Evolutionary conservation across 30 jellyfish, hydroid and myxozoan genomes (phyloP).

Genomic region (Pseudorhiza aurosa): DNA sequence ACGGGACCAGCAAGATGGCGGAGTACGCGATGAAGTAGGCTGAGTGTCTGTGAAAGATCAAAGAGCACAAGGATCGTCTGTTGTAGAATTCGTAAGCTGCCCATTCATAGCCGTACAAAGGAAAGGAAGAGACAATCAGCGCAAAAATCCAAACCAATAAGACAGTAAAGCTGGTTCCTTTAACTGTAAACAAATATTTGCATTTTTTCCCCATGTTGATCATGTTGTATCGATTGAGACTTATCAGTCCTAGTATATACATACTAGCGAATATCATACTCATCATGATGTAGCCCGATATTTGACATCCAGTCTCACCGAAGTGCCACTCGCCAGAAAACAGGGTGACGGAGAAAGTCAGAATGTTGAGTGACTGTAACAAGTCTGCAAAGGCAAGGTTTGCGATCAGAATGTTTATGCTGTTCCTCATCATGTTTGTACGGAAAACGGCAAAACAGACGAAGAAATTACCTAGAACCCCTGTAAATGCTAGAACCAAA

Average conservation of each 20-base stretch:
- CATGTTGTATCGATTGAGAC: conserved; percentile 32
- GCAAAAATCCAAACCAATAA: conserved; percentile 24
- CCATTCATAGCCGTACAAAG: conserved; percentile 30
- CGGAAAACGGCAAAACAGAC: conserved; percentile 41
- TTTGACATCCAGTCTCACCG: conserved; percentile 43
- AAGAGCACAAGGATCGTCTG: conserved; percentile 42
- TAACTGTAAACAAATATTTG: conserved; percentile 7
- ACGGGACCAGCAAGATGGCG: conserved; percentile 26
- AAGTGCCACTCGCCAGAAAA: conserved; percentile 42
- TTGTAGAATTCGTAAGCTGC: conserved; percentile 45
- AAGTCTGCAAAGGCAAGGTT: conserved; percentile 55
- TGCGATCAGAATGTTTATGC: conserved; percentile 49
- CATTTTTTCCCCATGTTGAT: background rate
- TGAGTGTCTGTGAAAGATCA: conserved; percentile 21
- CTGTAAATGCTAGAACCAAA: conserved; percentile 19
- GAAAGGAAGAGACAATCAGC: conserved; percentile 32
- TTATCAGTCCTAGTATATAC: conserved; percentile 43
- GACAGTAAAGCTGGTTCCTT: conserved; percentile 21
- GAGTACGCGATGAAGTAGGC: conserved; percentile 3
- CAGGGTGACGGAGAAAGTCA: conserved; percentile 20
- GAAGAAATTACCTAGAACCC: conserved; percentile 49
- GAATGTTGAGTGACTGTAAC: conserved; percentile 32
- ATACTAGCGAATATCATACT: conserved; percentile 30
- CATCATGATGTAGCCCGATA: conserved; percentile 32
- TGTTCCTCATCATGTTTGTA: conserved; percentile 21